Evolutionary conservation across 2,888 invertebrate genomes (phyloP).

Genomic region (Pristionchus entomophagus): DNA sequence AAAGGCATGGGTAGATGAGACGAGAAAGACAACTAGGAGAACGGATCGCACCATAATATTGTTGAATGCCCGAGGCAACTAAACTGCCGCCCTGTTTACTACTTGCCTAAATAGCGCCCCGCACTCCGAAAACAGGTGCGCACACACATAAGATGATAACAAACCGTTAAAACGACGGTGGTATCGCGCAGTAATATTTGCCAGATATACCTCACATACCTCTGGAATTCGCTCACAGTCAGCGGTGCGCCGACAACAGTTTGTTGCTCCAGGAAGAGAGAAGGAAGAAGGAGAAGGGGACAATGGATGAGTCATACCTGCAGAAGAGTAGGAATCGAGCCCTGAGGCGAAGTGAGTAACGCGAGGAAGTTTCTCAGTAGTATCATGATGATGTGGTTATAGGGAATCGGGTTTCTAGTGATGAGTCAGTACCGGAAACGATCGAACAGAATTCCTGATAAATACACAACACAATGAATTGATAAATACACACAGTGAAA

Average conservation of each 20-base stretch:
- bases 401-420: neutral
- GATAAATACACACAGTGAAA: too few species aligned
- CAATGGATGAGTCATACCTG: constrained; percentile 6
- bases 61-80: neutral
- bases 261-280: neutral
- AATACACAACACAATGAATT: too few species aligned
- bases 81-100: constrained; percentile 20
- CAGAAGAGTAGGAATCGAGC: neutral
- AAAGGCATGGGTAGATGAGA: neutral
- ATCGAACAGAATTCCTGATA: too few species aligned
- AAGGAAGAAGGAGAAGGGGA: neutral
- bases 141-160: constrained; percentile 1
- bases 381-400: neutral
- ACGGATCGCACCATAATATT: neutral
- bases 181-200: neutral
- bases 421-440: neutral
- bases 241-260: neutral
- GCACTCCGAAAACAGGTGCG: neutral
- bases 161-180: neutral
- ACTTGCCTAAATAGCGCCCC: constrained; percentile 1
- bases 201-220: neutral
- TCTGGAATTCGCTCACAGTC: neutral
- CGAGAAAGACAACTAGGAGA: neutral
- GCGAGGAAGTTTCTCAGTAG: neutral
- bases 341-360: neutral